A percentile compares a stretch with the other conserved stretches of the same genome.
Conservation (phyloP, 2,888 invertebrate genomes). For the Dioctria linearis region DNA sequence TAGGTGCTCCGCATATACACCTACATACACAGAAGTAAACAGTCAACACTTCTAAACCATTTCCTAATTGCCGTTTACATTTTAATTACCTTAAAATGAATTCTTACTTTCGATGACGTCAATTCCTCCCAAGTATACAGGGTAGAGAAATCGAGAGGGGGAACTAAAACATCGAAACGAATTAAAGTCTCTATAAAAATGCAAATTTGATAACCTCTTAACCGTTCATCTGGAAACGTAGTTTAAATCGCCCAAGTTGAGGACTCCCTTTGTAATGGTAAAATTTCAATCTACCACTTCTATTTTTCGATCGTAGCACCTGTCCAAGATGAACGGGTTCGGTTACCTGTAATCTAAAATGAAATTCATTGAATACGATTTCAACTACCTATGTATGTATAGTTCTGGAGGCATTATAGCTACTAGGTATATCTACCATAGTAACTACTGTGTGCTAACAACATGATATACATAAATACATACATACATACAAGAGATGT, state of each 20-base stretch:
- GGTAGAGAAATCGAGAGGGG: neutral
- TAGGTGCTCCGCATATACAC: neutral
- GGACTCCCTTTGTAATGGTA: constrained; percentile 13
- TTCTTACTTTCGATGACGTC: neutral
- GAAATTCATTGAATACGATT: neutral
- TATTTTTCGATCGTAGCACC: constrained; percentile 14
- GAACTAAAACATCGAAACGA: constrained; percentile 20
- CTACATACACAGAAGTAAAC: neutral
- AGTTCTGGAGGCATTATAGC: neutral
- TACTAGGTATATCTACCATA: too few relatives aligned
- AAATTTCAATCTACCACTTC: constrained; percentile 32
- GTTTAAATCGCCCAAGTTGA: constrained; percentile 17
- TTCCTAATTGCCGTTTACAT: constrained; percentile 2
- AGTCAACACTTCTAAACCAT: neutral
- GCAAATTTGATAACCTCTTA: constrained; percentile 49
- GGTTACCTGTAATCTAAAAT: constrained; percentile 29
- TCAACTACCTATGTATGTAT: neutral
- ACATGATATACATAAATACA: too few relatives aligned
- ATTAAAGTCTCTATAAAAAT: constrained; percentile 42
- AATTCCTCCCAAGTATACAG: neutral
- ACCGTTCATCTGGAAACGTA: constrained; percentile 32
- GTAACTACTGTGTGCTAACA: too few relatives aligned
- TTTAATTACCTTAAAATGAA: constrained; percentile 3
- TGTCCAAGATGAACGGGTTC: neutral
- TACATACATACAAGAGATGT: neutral